Base-by-base conservation (phyloP, 2,797 vertebrate genomes). In the Neosalanx taihuensis region DNA sequence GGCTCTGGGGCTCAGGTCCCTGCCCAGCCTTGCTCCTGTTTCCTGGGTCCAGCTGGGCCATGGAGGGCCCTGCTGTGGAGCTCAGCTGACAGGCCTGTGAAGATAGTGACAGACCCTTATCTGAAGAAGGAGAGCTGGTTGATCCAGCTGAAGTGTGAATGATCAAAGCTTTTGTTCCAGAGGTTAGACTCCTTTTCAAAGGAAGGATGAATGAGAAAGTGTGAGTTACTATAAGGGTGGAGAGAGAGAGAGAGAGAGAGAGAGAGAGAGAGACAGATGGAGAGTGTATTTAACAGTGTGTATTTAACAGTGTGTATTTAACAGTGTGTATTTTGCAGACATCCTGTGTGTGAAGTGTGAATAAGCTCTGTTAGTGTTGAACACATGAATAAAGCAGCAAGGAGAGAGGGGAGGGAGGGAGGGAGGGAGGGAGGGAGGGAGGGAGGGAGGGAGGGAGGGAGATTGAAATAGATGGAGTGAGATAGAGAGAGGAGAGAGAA, bases 121-220 rank as follows among this genome's bases (percentile, higher is more conserved):
- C 71, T 71, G 35, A 76, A 72, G 63, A 29, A 6, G 77, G 81
- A 85, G 77, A 63, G n/a, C 6, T 0, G 81, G 78, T 87, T 91
- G 82, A 78, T 75, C 72, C 80, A 65, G 62, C 65, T 71, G 75
- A 72, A 79, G 75, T 69, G 1, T 35, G 86, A 89, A 90, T 89
- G 86, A 91, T 91, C 82, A 82, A 77, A 68, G 78, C 75, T 81
- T 89, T 88, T 85, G 76, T 90, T 85, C 73, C 69, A 10, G 71
- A 73, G 71, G 57, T 61, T 35, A 7, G 69, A 79, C 74, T 66
- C 76, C 69, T 51, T 68, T 67, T 33, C 76, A 78, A 84, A 67
- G 0, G 0, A 1, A 70, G 75, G 59, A 74, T 0, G 49, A 78
- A 73, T 41, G 26, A 69, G 3, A 37, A 13, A n/a, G 20, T 29